Base-by-base conservation (phyloP, 2,888 invertebrate genomes). In the Alsophila aescularia region DNA sequence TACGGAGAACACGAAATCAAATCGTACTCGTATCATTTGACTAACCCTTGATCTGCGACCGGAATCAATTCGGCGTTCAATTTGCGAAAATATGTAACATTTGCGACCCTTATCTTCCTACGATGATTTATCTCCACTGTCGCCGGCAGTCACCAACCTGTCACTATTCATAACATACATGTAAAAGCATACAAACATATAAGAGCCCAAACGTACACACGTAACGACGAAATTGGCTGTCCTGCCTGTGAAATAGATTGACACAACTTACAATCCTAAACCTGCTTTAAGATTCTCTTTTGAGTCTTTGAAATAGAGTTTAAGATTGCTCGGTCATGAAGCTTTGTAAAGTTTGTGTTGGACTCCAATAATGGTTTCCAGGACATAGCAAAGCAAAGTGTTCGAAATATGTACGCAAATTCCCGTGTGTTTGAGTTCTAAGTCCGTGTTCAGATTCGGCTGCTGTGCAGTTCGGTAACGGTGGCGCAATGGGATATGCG, bases 201-300 rank as follows among this genome's bases (percentile, higher is more conserved):
- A 49, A 58, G 55, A 59, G 59, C 66, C 67, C n/a, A 72, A 76
- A 72, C 67, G 69, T 65, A 60, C 68, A 69, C 72, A 70, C 65
- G 67, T 69, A 69, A 70, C 74, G 71, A 75, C 75, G 71, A 81
- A 84, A 84, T 85, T 85, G 85, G 79, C 77, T 81, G 80, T 81
- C 81, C 75, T 72, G 66, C 69, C 72, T 69, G 64, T 69, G 76
- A 78, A 82, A 82, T 82, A 76, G 80, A 81, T 79, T 76, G 77
- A 69, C 60, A 53, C 72, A 52, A 67, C 75, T 79, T 75, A 69
- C 73, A 64, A 69, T 41, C 27, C 36, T 60, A 45, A 10, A 50
- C 32, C 34, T 31, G 16, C 47, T 37, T n/a, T 16, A 29, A n/a
- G 14, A 48, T 43, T 39, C 10, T 13, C 61, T 60, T 52, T 51